Percentiles rank a stretch among this genome's conserved stretches.
These are phyloP conservation scores for Crepidodera aurea DNA, from an alignment of 2,888 invertebrate species.

Conservation along the genomic window DNA sequence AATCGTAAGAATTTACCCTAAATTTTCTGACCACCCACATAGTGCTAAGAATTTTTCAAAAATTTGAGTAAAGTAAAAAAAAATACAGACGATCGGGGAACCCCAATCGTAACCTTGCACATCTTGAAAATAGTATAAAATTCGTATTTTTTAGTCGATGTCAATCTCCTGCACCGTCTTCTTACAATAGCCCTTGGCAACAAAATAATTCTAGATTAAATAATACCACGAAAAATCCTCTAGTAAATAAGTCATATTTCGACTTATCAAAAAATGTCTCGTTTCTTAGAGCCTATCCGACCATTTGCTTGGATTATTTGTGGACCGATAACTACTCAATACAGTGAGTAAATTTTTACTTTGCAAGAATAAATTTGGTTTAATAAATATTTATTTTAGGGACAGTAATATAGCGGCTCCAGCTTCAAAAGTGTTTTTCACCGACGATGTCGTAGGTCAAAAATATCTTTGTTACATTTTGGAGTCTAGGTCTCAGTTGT, in stretches of 20 bases:
- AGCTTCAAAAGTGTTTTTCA: constrained; percentile 81
- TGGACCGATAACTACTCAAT: constrained; percentile 78
- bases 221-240: constrained; percentile 44
- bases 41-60: no score
- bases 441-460: constrained; percentile 86
- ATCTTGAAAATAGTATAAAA: no score
- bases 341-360: constrained; percentile 42
- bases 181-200: constrained; percentile 53
- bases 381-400: constrained; percentile 52
- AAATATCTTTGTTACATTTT: constrained; percentile 83
- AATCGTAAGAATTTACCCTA: no score
- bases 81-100: no score
- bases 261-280: constrained; percentile 52
- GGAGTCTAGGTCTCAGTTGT: constrained; percentile 70
- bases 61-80: no score
- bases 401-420: constrained; percentile 62
- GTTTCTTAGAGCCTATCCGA: constrained; percentile 70
- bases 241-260: constrained; percentile 58
- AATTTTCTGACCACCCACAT: no score
- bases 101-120: no score
- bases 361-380: no score
- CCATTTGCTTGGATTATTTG: constrained; percentile 86
- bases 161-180: constrained; percentile 61
- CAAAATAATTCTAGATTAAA: constrained; percentile 51
- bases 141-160: constrained; percentile 60